Evolutionary conservation across 2,888 invertebrate species (phyloP), one percentile per base, ranked within the genome.

Genomic region (Encarsia formosa): DNA sequence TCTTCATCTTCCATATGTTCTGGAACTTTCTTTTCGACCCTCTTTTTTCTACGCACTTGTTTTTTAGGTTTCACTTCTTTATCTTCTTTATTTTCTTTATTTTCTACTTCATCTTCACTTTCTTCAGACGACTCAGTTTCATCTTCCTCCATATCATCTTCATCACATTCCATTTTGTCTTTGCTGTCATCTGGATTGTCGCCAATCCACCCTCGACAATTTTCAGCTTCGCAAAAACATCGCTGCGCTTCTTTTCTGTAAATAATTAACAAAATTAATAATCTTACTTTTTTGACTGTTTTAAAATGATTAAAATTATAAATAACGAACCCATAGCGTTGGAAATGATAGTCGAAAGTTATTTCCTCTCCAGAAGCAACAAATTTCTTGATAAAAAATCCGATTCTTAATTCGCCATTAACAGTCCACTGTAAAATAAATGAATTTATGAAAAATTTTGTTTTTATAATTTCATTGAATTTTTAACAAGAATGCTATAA

Each of bases 311-410:
- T n/a, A n/a, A n/a, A n/a, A n/a, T n/a, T n/a, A n/a, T n/a, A n/a
- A n/a, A n/a, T n/a, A n/a, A 55, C 47, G 71, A 80, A 91, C 91
- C 93, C 97, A 77, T 96, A 97, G 67, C 94, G 81, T 75, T 98
- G 93, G 75, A 97, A 96, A 75, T 96, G 91, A 75, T 99, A 99
- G 75, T 99, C 97, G 75, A 99, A 99, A 0, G 97, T 98, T 45
- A 99, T 87, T 77, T 99, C 99, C 72, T 98, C 96, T 1, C 93
- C 93, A 0, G 84, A 81, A 43, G 79, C 74, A 52, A 99, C 89
- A 24, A 84, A 83, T 59, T 88, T 81, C 56, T 86, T 87, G 61
- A 95, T 89, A 75, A 99, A 99, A 78, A 99, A 99, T 0, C 99
- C 99, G 64, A 99, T 92, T 60, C 98, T 80, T 38, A 97, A 76